These are phyloP conservation scores for Cantharis rustica DNA, from an alignment of 2,888 invertebrate genomes.

Conservation along the genomic window DNA sequence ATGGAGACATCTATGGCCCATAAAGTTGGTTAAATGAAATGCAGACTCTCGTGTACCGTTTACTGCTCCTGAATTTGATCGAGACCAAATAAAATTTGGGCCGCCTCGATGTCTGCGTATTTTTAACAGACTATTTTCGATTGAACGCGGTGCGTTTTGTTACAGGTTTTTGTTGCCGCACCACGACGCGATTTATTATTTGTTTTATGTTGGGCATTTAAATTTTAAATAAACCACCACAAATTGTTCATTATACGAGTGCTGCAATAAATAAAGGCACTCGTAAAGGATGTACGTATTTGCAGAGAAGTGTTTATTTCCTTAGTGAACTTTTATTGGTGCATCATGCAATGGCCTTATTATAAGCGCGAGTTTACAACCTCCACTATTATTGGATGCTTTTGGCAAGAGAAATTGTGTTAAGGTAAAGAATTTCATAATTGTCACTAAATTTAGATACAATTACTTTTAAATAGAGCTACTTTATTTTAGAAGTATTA, in stretches of 20 bases:
- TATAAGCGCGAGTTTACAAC: neutral
- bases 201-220: neutral
- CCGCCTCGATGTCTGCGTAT: slow-evolving; percentile 29
- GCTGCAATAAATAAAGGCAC: neutral
- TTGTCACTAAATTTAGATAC: slow-evolving; percentile 18
- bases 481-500: slow-evolving; percentile 14
- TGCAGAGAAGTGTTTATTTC: neutral
- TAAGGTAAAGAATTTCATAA: slow-evolving; percentile 27
- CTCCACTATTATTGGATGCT: slow-evolving; percentile 10
- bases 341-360: neutral
- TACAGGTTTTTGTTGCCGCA: slow-evolving; percentile 3
- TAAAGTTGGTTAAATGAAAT: slow-evolving; percentile 17
- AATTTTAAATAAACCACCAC: neutral
- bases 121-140: slow-evolving; percentile 30
- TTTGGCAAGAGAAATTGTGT: slow-evolving; percentile 21
- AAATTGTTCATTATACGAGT: neutral
- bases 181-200: neutral
- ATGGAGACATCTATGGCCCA: slow-evolving; percentile 11
- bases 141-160: slow-evolving; percentile 23
- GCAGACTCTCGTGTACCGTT: slow-evolving; percentile 16
- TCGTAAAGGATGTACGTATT: neutral
- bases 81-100: slow-evolving; percentile 28
- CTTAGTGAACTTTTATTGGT: neutral
- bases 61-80: slow-evolving; percentile 23
- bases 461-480: slow-evolving; percentile 24